Percentiles rank a stretch among this genome's conserved stretches.
Evolutionary conservation across 2,888 invertebrate genomes (phyloP).

Genomic region (Cheilosia vernalis): DNA sequence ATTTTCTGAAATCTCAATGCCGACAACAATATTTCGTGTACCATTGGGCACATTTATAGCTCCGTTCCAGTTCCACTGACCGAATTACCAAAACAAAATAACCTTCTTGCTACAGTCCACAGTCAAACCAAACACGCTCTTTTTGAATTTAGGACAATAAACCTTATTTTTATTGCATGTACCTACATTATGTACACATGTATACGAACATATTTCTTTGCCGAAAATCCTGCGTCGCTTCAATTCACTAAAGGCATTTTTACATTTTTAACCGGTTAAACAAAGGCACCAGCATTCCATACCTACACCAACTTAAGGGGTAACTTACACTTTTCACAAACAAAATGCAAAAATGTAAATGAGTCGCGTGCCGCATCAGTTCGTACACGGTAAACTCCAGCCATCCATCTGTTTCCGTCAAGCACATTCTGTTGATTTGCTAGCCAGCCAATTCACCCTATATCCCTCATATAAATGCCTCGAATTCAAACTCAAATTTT

Average conservation of each 20-base stretch:
- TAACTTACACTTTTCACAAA: slow-evolving; percentile 21
- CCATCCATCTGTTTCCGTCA: slow-evolving; percentile 69
- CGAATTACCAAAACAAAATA: neutral
- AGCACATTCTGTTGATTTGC: slow-evolving; percentile 63
- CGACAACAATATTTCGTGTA: neutral
- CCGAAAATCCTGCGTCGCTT: slow-evolving; percentile 22
- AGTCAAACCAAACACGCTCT: slow-evolving; percentile 32
- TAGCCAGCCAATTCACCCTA: neutral
- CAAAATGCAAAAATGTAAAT: slow-evolving; percentile 44
- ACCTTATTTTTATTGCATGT: neutral
- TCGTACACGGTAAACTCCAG: slow-evolving; percentile 51
- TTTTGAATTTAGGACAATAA: slow-evolving; percentile 33
- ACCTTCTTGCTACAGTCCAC: neutral
- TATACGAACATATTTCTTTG: neutral
- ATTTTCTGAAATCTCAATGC: too few species aligned
- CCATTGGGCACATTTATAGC: neutral
- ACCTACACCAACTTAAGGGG: neutral
- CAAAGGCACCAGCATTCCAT: slow-evolving; percentile 1
- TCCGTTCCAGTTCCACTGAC: slow-evolving; percentile 19
- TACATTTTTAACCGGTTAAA: slow-evolving; percentile 18
- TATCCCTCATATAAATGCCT: slow-evolving; percentile 5
- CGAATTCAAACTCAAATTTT: slow-evolving; percentile 48
- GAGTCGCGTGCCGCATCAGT: slow-evolving; percentile 56
- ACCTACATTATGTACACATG: neutral
- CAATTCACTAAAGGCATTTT: slow-evolving; percentile 7